Evolutionary conservation across 1,140 invertebrate genomes (phyloP), one percentile per base, ranked within the genome.

Genomic region (Acromyrmex charruanus): DNA sequence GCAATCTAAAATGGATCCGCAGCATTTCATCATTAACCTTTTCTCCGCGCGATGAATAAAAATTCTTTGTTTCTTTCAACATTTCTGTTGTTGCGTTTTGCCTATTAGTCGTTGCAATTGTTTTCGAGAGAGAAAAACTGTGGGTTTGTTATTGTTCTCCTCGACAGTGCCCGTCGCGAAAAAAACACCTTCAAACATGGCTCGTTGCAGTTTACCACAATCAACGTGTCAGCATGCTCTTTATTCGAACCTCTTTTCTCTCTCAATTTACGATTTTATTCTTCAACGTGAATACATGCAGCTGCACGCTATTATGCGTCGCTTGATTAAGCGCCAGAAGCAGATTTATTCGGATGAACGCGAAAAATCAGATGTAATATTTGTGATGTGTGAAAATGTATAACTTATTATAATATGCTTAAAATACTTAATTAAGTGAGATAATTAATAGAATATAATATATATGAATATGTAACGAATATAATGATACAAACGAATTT

Each of bases 51-150:
- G 35, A 39, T 51, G 69, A 84, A 84, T 75, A 75, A 84, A 84
- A 84, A 69, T 84, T 82, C 69, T 84, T 84, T 75, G 80, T 84
- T 84, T 75, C 69, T 59, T 25, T 58, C 12, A 58, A n/a, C 63
- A 35, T 61, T 72, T 9, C 53, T 72, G 79, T 81, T 81, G 66
- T 59, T 69, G 14, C 66, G 25, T 74, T 71, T 82, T 59, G 80
- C 69, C 55, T 84, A 75, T 84, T 84, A 84, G 69, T 63, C 55
- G 69, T 61, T 55, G 35, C 55, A 69, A 84, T 84, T 84, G 80
- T 84, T 84, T 79, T 71, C 49, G 14, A 74, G 69, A 61, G 21
- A 31, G 58, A 61, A 59, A 72, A 82, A 75, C 66, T 84, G 55
- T 61, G n/a, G 35, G 4, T 63, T 51, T 28, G 39, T 61, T 74